These are phyloP conservation scores for Lathronympha strigana DNA, from an alignment of 2,888 invertebrate genomes.

Conservation along the genomic window DNA sequence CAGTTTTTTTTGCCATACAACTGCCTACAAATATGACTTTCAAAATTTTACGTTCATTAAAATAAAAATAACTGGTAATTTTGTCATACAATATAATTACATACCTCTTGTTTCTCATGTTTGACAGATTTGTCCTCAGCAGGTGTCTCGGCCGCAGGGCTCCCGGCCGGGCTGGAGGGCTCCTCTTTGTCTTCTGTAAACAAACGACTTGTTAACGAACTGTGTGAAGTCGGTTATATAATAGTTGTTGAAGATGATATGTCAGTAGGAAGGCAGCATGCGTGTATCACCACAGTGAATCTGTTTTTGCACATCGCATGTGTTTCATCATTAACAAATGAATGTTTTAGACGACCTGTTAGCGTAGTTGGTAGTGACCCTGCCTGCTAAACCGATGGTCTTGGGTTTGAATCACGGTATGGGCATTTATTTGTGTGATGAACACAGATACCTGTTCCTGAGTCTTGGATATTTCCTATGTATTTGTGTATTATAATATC, in stretches of 20 bases:
- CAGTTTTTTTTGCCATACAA: too few species aligned
- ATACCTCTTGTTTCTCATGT: constrained; percentile 75
- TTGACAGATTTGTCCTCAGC: constrained; percentile 60
- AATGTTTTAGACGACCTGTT: too few species aligned
- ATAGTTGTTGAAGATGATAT: not conserved
- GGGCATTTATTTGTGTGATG: too few species aligned
- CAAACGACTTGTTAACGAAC: constrained; percentile 28
- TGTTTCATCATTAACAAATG: constrained; percentile 40
- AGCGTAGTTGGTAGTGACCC: too few species aligned
- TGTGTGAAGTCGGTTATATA: not conserved
- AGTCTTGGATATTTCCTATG: too few species aligned
- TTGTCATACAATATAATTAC: not conserved
- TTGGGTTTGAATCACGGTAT: too few species aligned
- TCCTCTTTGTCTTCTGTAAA: constrained; percentile 72
- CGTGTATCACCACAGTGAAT: constrained; percentile 34
- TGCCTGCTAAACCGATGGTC: too few species aligned
- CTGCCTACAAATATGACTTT: too few species aligned
- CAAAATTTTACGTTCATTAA: too few species aligned
- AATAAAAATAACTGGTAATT: too few species aligned
- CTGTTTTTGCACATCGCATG: constrained; percentile 40
- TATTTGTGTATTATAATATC: too few species aligned
- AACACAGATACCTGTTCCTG: too few species aligned
- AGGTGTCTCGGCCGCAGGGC: constrained; percentile 52
- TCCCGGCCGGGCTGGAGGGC: constrained; percentile 61
- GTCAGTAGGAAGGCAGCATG: constrained; percentile 43